Evolutionary conservation across 2,888 invertebrate genomes (phyloP).

Genomic region (Parelbella ahira): DNA sequence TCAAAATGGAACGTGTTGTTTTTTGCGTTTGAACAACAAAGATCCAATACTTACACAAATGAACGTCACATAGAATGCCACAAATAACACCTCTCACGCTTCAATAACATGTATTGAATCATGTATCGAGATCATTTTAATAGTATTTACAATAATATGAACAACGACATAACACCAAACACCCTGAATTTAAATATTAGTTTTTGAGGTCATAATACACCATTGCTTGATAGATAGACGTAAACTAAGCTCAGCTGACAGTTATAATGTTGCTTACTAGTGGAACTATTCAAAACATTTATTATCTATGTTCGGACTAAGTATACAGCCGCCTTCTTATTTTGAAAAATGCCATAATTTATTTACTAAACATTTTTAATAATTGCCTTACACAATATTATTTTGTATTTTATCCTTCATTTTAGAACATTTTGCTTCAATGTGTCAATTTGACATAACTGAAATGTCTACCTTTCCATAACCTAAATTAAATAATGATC

Average conservation of each 20-base stretch:
- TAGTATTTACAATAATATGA: conserved; percentile 24
- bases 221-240: conserved; percentile 42
- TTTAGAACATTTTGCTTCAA: too few relatives aligned
- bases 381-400: too few relatives aligned
- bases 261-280: too few relatives aligned
- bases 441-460: too few relatives aligned
- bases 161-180: conserved; percentile 35
- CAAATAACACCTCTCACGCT: conserved; percentile 1
- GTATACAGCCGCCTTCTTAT: too few relatives aligned
- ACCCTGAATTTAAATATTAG: conserved; percentile 34
- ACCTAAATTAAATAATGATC: too few relatives aligned
- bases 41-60: conserved; percentile 63
- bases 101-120: not conserved
- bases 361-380: too few relatives aligned
- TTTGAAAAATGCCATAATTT: too few relatives aligned
- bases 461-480: too few relatives aligned
- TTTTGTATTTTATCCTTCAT: too few relatives aligned
- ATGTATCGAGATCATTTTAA: conserved; percentile 8
- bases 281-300: too few relatives aligned
- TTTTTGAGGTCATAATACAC: conserved; percentile 55
- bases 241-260: conserved; percentile 40
- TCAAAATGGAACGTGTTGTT: conserved; percentile 47
- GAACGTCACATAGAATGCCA: conserved; percentile 32
- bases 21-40: conserved; percentile 70
- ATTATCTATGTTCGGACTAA: too few relatives aligned